phyloP scores from a whole-genome alignment of 2,113 vertebrate species.

The Lophius piscatorius region DNA sequence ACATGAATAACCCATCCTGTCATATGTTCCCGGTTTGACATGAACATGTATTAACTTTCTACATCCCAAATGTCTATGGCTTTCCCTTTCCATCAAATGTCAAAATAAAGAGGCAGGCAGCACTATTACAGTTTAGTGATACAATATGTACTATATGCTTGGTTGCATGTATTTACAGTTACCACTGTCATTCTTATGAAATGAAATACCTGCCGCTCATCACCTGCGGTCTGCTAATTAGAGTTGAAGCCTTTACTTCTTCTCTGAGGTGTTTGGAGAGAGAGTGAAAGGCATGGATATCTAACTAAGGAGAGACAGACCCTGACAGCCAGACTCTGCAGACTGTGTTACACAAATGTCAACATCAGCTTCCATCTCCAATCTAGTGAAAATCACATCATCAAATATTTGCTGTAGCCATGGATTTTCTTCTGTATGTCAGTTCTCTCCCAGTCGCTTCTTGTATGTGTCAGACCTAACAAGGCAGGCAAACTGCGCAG shows the following conservation, averaged over 20 bases:
- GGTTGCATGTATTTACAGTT: not conserved
- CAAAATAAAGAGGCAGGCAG: slow-evolving; percentile 2
- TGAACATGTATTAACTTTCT: slow-evolving; percentile 28
- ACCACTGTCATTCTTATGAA: not conserved
- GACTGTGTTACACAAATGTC: slow-evolving; percentile 66
- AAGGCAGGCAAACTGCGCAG: slow-evolving; percentile 59
- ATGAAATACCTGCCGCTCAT: not conserved
- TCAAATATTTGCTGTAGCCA: slow-evolving; percentile 79
- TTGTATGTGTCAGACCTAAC: slow-evolving; percentile 73
- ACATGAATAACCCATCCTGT: slow-evolving; percentile 19
- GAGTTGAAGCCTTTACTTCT: slow-evolving; percentile 7
- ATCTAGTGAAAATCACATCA: slow-evolving; percentile 72
- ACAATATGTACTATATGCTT: slow-evolving; percentile 25
- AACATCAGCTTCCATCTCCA: slow-evolving; percentile 65
- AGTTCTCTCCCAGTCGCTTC: slow-evolving; percentile 62
- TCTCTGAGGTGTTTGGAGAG: not conserved
- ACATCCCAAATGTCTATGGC: not conserved
- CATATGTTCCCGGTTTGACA: slow-evolving; percentile 12
- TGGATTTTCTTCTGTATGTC: slow-evolving; percentile 61
- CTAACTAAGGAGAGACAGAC: slow-evolving; percentile 39
- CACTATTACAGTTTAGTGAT: slow-evolving; percentile 12
- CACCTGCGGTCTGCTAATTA: slow-evolving; percentile 12
- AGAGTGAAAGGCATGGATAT: slow-evolving; percentile 3
- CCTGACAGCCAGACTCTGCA: slow-evolving; percentile 37
- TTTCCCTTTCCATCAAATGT: slow-evolving; percentile 3